A percentile compares a stretch with the other conserved stretches of the same genome.
Evolutionary conservation across 2,888 invertebrate species (phyloP).

Genomic region (Xanthorhoe spadicearia): DNA sequence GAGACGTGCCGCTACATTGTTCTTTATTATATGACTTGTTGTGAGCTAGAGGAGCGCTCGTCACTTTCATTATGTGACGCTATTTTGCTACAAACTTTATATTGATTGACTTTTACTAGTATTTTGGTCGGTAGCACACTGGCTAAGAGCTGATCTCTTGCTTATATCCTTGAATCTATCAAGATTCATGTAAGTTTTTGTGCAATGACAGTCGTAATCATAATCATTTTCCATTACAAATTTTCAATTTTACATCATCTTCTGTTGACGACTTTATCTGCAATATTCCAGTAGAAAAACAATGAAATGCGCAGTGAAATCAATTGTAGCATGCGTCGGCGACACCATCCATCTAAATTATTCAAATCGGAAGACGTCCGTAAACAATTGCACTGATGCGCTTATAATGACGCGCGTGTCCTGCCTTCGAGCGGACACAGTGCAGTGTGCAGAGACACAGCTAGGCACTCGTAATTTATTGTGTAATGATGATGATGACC

Average conservation of each 20-base stretch:
- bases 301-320: slow-evolving; percentile 10
- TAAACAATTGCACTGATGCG: slow-evolving; percentile 61
- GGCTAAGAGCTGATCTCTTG: too few species aligned
- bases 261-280: not conserved
- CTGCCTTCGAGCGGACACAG: slow-evolving; percentile 14
- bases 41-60: not conserved
- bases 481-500: too few species aligned
- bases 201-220: too few species aligned
- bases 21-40: not conserved
- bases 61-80: not conserved
- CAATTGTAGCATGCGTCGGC: slow-evolving; percentile 20
- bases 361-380: slow-evolving; percentile 60
- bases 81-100: not conserved
- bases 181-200: too few species aligned
- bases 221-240: too few species aligned
- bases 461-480: not conserved
- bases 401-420: slow-evolving; percentile 52
- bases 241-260: not conserved
- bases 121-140: too few species aligned
- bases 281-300: not conserved
- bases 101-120: too few species aligned
- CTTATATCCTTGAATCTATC: too few species aligned
- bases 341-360: slow-evolving; percentile 60
- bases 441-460: slow-evolving; percentile 16
- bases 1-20: not conserved